Conservation (phyloP, 2,797 vertebrate species). For the Eptatretus atami region DNA sequence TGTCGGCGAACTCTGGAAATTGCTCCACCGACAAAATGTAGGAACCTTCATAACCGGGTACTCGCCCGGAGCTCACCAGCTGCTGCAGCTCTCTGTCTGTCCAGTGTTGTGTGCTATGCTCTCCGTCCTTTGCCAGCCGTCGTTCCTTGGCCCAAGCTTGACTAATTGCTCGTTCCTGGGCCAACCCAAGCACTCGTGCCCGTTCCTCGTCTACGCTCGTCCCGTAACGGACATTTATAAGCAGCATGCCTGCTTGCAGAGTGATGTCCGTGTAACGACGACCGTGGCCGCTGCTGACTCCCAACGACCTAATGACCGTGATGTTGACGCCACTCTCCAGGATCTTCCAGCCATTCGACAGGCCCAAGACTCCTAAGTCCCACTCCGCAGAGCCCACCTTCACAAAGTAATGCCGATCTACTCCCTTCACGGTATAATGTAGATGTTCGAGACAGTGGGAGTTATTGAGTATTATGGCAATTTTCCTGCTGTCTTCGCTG, state of each 20-base stretch:
- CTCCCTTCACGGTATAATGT: conserved; percentile 68
- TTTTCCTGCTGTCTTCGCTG: conserved; percentile 87
- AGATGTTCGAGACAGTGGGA: conserved; percentile 85
- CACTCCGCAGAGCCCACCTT: conserved; percentile 61
- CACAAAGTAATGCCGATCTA: conserved; percentile 85
- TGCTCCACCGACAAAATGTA: conserved; percentile 95
- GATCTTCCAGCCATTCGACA: conserved; percentile 64
- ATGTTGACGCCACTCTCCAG: conserved; percentile 88
- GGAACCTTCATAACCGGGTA: conserved; percentile 85
- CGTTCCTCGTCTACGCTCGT: conserved; percentile 80
- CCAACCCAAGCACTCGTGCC: conserved; percentile 56
- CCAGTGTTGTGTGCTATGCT: conserved; percentile 70
- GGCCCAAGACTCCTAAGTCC: conserved; percentile 54
- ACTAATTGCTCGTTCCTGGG: conserved; percentile 60
- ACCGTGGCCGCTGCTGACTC: conserved; percentile 66
- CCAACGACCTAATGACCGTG: conserved; percentile 78
- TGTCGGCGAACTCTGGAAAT: conserved; percentile 93
- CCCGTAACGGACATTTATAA: conserved; percentile 74
- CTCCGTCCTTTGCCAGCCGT: conserved; percentile 57
- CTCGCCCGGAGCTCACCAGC: conserved; percentile 61
- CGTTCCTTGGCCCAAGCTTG: conserved; percentile 70
- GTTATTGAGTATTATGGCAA: conserved; percentile 74
- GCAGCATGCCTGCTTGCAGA: conserved; percentile 44
- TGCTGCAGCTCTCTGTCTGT: conserved; percentile 93
- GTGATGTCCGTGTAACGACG: conserved; percentile 88